Evolutionary conservation across 2,888 invertebrate genomes (phyloP), one percentile per base, ranked within the genome.

Genomic region (Petrophora chlorosata): DNA sequence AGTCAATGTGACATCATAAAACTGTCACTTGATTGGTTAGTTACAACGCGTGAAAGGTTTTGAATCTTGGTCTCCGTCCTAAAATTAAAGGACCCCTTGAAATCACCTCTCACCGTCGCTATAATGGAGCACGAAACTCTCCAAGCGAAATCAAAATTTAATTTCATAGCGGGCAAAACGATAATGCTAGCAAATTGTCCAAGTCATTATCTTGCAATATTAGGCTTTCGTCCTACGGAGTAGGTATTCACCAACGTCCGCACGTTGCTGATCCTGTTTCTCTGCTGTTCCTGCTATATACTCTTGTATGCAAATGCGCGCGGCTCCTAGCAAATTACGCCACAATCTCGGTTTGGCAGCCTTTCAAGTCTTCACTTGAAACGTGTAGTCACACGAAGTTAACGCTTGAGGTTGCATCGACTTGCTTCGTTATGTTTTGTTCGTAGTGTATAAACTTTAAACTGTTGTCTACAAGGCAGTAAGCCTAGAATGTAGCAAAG

Each of bases 261-360:
- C 22, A 39, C 19, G 38, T 25, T 32, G 39, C 33, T 25, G 15
- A n/a, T n/a, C 19, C 10, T 19, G 14, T 32, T 25, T 3, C 9
- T 4, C 25, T 10, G 34, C 10, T 10, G 25, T 25, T 9, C 9
- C 25, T 10, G 25, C 25, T 9, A n/a, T n/a, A n/a, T 41, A 23
- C 13, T 33, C 17, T 25, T 19, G 38, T 40, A 42, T 48, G 48
- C 42, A 48, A 48, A 48, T 42, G 22, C 12, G 3, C 10, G 17
- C 28, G 39, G 29, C 38, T 46, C 34, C 40, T 43, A 38, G 48
- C 42, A 49, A 49, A 49, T 49, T 32, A 38, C 48, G 28, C 32
- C 26, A 43, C 43, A 49, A 49, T 49, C 43, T 49, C 38, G 48
- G 48, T 49, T 49, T 49, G 48, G 48, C 42, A 43, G 48, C 38